Base-by-base conservation (phyloP, 2,797 vertebrate species). In the Philypnodon macrostomus region DNA sequence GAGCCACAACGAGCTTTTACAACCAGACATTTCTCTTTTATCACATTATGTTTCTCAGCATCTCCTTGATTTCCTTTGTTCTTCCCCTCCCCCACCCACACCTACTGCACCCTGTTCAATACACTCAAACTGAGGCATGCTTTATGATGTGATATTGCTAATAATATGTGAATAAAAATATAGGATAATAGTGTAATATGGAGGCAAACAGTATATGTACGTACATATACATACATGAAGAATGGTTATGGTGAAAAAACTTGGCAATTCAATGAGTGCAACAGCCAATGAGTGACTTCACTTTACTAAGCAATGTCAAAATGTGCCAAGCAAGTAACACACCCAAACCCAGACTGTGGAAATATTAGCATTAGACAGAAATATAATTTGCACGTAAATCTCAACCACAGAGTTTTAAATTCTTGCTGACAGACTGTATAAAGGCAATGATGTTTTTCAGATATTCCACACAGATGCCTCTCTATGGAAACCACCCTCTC, bases 401-500 rank as follows among this genome's bases (percentile, higher is more conserved):
- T 13, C 27, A 61, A 42, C 55, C 50, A 39, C 12, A 27, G 6
- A 16, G 16, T 50, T 63, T 6, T 10, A 15, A 48, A 38, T 30
- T 46, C 58, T 44, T 60, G 45, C 41, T 39, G 53, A 74, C 61
- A 69, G 46, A n/a, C n/a, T n/a, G n/a, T n/a, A 24, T 19, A 27
- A 67, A 8, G 35, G 7, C 21, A 23, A 68, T 73, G 13, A 44
- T 74, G 17, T 47, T 58, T 56, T 54, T 26, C 48, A 71, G 47
- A 62, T 63, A 47, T 66, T 73, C 63, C 58, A 65, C 37, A 24
- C 38, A 36, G 31, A 71, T 55, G 51, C 78, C 78, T 85, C 83
- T 74, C 72, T 87, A 85, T 92, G 85, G 91, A 90, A 92, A 93
- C 89, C 53, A 72, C 68, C 80, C 66, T 63, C 62, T 67, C 51